Percentiles rank a stretch among this genome's conserved stretches.
Conservation (phyloP, 35 echinoderm and acorn worm genomes). For the Ophioderma brevispina region DNA sequence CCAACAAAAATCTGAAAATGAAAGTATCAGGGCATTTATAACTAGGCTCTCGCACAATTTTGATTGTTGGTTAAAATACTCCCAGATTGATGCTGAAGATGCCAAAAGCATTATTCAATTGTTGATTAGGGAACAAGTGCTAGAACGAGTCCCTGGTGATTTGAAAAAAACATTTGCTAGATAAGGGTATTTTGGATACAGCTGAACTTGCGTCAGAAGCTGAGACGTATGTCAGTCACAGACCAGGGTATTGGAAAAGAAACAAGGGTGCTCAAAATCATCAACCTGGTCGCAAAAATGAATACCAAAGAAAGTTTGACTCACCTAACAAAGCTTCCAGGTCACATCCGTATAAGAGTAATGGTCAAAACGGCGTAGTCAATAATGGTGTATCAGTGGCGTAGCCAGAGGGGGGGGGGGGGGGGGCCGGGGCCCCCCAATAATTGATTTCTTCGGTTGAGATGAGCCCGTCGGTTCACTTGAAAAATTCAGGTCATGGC, state of each 20-base stretch:
- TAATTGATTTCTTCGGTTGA: no score
- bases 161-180: neutral
- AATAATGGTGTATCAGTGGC: no score
- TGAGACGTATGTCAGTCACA: neutral
- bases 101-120: neutral
- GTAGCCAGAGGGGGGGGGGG: no score
- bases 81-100: neutral
- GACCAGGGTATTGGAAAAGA: neutral
- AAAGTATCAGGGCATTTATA: conserved; percentile 16
- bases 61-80: conserved; percentile 5
- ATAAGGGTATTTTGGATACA: neutral
- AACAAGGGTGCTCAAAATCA: neutral
- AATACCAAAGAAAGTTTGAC: neutral
- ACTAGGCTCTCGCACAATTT: neutral
- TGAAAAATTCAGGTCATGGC: no score
- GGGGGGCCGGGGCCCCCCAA: neutral
- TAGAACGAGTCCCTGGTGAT: neutral
- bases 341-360: neutral
- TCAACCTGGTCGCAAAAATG: neutral
- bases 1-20: neutral
- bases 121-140: neutral
- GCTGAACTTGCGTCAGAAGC: neutral
- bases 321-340: no score
- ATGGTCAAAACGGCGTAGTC: neutral
- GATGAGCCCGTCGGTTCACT: no score